Base-by-base conservation (phyloP, 1,140 invertebrate species). In the Drosophila virilis region DNA sequence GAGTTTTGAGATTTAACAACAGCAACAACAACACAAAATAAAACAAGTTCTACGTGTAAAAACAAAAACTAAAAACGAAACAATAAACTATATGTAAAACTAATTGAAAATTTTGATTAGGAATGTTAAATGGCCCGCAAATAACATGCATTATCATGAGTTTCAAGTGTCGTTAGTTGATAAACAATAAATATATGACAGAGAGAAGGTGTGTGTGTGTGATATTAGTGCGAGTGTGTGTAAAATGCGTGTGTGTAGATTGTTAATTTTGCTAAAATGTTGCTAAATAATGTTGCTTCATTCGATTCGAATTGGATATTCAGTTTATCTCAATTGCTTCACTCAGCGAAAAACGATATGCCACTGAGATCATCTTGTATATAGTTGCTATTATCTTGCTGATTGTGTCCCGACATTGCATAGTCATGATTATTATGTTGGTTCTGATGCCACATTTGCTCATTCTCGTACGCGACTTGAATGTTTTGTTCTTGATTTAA, bases 291-390 rank as follows among this genome's bases (percentile, higher is more conserved):
- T 33, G 13, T 42, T 57, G 17, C 17, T 35, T 22, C 15, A 35
- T 60, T 64, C 45, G 3, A 33, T 48, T 10, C 32, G 8, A 32
- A 48, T 17, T 8, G 40, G 17, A 40, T 22, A 15, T 15, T 12
- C 7, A 8, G n/a, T 33, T 32, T 42, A 5, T 33, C 59, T 40
- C 15, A 32, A 52, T 65, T 28, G 15, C 17, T 43, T 70, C 46
- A 85, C 15, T 85, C 82, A 13, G 75, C 74, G 37, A 85, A 88
- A 54, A 85, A 82, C 22, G 82, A 46, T 17, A 78, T 52, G 22
- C 60, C 83, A 52, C 28, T 66, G 32, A 72, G 38, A 55, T 82
- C 75, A 8, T 86, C 70, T 22, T 73, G 50, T 52, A 71, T 52
- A 46, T 52, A 54, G 40, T 35, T 51, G 8, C 12, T 32, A 38